phyloP scores from a whole-genome alignment of 37 sponge, comb jelly and placozoan genomes.

The Cladorhizidae sp. region DNA sequence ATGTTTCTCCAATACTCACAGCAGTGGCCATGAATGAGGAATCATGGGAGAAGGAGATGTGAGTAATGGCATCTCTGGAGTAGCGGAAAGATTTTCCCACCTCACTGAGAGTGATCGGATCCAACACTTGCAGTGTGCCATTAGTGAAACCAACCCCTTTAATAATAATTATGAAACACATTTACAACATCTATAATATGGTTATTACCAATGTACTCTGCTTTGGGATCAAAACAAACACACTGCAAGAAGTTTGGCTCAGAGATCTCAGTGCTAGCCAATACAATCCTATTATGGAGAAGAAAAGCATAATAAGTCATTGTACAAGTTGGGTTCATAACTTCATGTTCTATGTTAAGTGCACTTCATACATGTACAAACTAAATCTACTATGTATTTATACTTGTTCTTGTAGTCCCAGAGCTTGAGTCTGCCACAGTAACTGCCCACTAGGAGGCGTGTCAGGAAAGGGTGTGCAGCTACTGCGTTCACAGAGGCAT shows the following conservation, averaged over 20 bases:
- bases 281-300: conserved; percentile 32
- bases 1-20: conserved; percentile 44
- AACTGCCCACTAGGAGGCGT: conserved; percentile 78
- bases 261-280: conserved; percentile 53
- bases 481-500: conserved; percentile 74
- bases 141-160: conserved; percentile 88
- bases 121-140: conserved; percentile 79
- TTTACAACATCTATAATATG: not conserved
- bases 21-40: conserved; percentile 88
- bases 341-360: too few relatives aligned
- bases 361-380: too few relatives aligned
- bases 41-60: conserved; percentile 94
- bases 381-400: too few relatives aligned
- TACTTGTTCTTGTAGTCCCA: conserved; percentile 94
- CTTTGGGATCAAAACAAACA: conserved; percentile 74
- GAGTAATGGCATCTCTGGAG: conserved; percentile 85
- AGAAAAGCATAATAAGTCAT: not conserved
- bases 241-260: conserved; percentile 69
- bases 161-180: not conserved
- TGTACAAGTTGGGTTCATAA: not conserved
- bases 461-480: conserved; percentile 82
- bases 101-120: conserved; percentile 76
- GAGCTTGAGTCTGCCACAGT: conserved; percentile 84
- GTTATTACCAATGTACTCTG: conserved; percentile 63
- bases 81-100: conserved; percentile 65